Evolutionary conservation across 64 coral and sea anemone genomes (phyloP), one percentile per base, ranked within the genome.

Genomic region (Cladopsammia gracilis): DNA sequence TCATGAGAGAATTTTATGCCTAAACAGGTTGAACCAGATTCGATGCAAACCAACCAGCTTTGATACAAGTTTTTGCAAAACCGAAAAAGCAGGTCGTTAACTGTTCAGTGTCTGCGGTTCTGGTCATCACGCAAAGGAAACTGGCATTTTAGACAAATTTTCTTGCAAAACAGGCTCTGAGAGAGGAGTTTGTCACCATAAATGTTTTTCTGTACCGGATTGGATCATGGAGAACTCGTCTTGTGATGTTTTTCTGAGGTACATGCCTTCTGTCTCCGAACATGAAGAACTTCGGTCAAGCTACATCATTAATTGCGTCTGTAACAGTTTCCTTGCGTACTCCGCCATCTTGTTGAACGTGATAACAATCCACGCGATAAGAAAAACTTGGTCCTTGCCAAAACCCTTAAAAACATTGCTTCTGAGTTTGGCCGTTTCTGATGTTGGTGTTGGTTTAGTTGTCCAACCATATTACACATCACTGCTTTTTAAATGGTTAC

Each of bases 381-480:
- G 14, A 15, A 61, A 80, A 80, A 58, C 77, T 45, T 59, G 14
- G 77, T 54, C 51, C 22, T 45, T 80, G 22, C 77, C 77, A 43
- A 80, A 80, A 15, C 24, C 53, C 3, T 58, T 80, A 10, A 80
- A 45, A 61, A 80, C 15, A 9, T 45, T 80, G 25, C 56, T 80
- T 2, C 13, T 80, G 22, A 80, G 56, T 62, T 56, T 80, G 4
- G 77, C 77, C 12, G 22, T 80, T 18, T 80, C 77, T 43, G 77
- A 80, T 61, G 3, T 80, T 61, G 77, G 77, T 42, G 77, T 80
- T 44, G 77, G 77, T 80, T 80, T 80, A 53, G 16, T 60, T 24
- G 77, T 80, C 18, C 77, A 80, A 16, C 77, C 77, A 18, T 80
- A 61, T 80, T 61, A 43, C 56, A 58, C 57, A 4, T 58, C 77